Conservation (phyloP, 2,113 vertebrate genomes). For the Eulemur macaco region DNA sequence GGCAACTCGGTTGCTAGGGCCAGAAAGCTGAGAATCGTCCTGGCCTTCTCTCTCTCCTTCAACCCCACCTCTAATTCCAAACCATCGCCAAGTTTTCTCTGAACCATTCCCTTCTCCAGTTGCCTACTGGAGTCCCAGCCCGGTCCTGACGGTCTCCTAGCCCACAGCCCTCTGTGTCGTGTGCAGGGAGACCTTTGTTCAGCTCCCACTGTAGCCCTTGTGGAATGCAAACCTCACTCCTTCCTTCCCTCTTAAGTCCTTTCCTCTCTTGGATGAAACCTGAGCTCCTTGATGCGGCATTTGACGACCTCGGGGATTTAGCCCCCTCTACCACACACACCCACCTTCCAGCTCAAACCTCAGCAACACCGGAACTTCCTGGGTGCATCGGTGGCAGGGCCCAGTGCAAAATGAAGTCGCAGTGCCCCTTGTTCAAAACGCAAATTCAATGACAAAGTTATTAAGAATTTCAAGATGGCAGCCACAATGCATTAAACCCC, state of each 20-base stretch:
- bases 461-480: neutral
- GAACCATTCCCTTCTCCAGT: neutral
- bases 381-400: neutral
- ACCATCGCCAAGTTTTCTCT: neutral
- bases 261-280: neutral
- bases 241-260: neutral
- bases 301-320: neutral
- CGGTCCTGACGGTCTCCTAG: neutral
- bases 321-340: neutral
- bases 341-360: too few relatives aligned
- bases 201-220: rapidly evolving
- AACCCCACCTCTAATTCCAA: neutral
- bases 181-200: neutral
- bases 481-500: too few relatives aligned
- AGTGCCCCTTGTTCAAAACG: neutral
- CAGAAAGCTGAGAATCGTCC: neutral
- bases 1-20: neutral
- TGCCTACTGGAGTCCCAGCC: neutral
- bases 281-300: neutral
- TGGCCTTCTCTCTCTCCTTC: neutral
- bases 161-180: rapidly evolving
- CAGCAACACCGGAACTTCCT: neutral
- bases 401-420: neutral
- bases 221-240: neutral
- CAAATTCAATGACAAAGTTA: neutral